These are phyloP conservation scores for Rhinolophus sinicus DNA, from an alignment of 2,113 vertebrate genomes.

Conservation along the genomic window DNA sequence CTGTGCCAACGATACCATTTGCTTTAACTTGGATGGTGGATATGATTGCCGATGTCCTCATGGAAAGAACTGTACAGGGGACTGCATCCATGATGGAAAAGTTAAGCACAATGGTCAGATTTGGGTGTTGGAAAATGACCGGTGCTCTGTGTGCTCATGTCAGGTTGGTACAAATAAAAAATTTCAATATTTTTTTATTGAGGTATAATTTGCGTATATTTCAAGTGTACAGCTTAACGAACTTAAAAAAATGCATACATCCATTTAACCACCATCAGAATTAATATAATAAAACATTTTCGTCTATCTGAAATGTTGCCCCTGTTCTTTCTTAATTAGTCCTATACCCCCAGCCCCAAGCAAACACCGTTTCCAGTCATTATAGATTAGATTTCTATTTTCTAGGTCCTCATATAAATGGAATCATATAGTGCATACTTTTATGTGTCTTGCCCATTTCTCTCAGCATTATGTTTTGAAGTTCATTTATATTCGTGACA, in stretches of 20 bases:
- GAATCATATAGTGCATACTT: background rate
- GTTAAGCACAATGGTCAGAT: constrained; percentile 98
- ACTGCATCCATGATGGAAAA: constrained; percentile 95
- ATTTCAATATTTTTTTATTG: background rate
- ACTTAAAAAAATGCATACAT: background rate
- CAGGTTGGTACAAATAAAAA: constrained; percentile 87
- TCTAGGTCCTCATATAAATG: background rate
- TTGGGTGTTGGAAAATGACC: constrained; percentile 97
- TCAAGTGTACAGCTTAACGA: background rate
- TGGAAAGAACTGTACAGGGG: constrained; percentile 97
- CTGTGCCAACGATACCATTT: constrained; percentile 98
- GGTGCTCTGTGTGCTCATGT: constrained; percentile 98
- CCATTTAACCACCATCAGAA: background rate
- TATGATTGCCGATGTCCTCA: constrained; percentile 99
- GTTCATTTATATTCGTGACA: background rate
- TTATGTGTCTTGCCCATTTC: background rate
- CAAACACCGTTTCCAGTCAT: background rate
- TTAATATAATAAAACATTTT: background rate
- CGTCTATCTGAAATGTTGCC: background rate
- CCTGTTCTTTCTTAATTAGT: background rate
- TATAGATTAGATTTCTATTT: background rate
- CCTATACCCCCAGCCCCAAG: background rate
- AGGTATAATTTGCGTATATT: background rate
- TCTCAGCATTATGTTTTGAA: background rate
- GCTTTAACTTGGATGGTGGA: constrained; percentile 98